Conservation (phyloP, 2,797 vertebrate species). For the Enteromius anoplus region DNA sequence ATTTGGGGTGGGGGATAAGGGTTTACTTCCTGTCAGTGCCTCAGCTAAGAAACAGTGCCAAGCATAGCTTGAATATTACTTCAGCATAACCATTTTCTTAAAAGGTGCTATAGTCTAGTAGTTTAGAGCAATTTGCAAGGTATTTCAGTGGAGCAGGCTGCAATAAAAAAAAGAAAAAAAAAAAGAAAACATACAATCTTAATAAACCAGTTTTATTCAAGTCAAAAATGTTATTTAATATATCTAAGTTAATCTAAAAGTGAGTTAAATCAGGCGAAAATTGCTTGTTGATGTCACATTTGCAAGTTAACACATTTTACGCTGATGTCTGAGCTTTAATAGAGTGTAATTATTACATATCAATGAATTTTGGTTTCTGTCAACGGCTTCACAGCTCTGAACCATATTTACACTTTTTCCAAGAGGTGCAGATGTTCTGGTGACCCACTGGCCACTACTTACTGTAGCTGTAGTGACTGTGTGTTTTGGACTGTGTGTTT, state of each 20-base stretch:
- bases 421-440: conserved; percentile 74
- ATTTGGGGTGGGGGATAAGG: background rate
- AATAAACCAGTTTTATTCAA: background rate
- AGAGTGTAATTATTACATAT: background rate
- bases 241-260: background rate
- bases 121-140: background rate
- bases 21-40: background rate
- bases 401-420: conserved; percentile 52
- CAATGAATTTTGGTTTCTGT: conserved; percentile 34
- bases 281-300: background rate
- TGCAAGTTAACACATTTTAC: conserved; percentile 3
- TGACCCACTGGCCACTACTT: conserved; percentile 69
- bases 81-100: background rate
- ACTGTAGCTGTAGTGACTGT: conserved; percentile 58
- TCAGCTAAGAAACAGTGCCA: conserved; percentile 6
- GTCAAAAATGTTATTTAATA: background rate
- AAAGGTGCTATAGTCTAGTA: background rate
- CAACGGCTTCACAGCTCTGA: conserved; percentile 44
- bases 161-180: background rate
- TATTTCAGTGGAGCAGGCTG: background rate
- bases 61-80: background rate
- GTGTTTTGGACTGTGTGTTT: conserved; percentile 37
- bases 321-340: background rate
- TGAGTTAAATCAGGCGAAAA: background rate
- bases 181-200: background rate